A percentile compares a stretch with the other conserved stretches of the same genome.
Conservation (phyloP, 2,113 vertebrate genomes). For the Scatophagus argus region DNA sequence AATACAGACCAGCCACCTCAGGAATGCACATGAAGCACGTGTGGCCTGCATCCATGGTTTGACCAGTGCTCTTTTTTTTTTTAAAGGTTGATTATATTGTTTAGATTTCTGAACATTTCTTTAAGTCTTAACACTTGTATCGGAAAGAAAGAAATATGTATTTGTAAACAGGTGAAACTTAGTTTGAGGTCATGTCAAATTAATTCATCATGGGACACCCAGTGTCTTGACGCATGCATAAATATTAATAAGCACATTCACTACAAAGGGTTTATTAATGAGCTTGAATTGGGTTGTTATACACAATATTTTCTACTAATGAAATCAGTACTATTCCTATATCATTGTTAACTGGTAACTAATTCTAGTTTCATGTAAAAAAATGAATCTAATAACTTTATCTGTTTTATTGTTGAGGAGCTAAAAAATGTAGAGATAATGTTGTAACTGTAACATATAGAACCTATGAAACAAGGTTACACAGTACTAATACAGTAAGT, state of each 20-base stretch:
- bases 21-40: constrained; percentile 37
- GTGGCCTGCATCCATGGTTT: background rate
- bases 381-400: no score
- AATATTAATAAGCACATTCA: background rate
- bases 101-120: background rate
- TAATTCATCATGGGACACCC: background rate
- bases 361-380: no score
- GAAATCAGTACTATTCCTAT: no score
- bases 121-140: background rate
- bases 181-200: background rate
- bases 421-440: no score
- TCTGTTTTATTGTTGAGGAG: no score
- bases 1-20: constrained; percentile 45
- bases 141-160: background rate
- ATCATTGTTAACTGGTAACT: no score
- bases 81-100: constrained; percentile 1
- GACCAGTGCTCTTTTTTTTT: constrained; percentile 2
- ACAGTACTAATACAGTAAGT: no score
- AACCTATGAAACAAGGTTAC: no score
- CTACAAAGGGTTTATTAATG: background rate
- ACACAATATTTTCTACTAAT: no score
- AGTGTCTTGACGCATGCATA: background rate
- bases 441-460: no score
- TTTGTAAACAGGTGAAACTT: background rate
- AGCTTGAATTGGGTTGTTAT: no score